These are phyloP conservation scores for Styela plicata DNA, from an alignment of 23 tunicate species.

Conservation along the genomic window DNA sequence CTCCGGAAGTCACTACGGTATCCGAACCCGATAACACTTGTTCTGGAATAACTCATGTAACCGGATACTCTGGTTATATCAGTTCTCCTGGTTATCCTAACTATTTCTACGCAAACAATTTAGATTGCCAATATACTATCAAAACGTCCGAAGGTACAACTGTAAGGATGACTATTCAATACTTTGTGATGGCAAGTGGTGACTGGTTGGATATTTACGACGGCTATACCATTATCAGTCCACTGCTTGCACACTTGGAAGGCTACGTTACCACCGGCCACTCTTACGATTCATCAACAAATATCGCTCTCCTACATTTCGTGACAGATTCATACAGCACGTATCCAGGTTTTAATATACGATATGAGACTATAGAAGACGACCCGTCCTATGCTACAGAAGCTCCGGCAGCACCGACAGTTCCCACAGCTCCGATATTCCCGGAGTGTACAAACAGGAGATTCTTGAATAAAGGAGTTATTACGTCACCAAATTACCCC, in stretches of 20 bases:
- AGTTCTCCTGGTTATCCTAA: conserved; percentile 9
- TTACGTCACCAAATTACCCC: conserved; percentile 38
- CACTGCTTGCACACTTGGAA: neutral
- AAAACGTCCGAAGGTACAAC: neutral
- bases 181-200: neutral
- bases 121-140: neutral
- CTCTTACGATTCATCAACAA: neutral
- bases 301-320: neutral
- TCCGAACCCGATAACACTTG: neutral
- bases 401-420: neutral
- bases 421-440: neutral
- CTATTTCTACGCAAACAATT: neutral
- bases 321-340: neutral
- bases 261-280: neutral
- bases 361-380: neutral
- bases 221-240: neutral
- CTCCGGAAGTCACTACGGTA: neutral
- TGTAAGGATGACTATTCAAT: neutral
- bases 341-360: neutral
- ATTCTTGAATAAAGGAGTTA: neutral
- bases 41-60: too few species aligned
- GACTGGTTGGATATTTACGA: neutral
- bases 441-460: too few species aligned
- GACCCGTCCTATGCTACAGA: neutral
- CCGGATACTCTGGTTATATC: neutral